A percentile compares a stretch with the other conserved stretches of the same genome.
phyloP scores from a whole-genome alignment of 2,888 invertebrate species.

The Aleiodes testaceus region DNA sequence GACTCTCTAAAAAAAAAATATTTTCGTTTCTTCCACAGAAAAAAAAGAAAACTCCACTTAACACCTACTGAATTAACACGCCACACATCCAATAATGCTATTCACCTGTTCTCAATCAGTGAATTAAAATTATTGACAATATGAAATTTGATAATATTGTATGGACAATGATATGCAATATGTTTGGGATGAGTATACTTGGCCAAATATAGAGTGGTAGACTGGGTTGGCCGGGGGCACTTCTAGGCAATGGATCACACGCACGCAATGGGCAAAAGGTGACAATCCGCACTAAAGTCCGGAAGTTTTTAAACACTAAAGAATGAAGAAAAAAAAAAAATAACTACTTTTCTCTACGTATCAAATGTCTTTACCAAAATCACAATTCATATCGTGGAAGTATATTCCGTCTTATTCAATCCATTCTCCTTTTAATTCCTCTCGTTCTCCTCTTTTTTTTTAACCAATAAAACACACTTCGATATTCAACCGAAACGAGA shows the following conservation, averaged over 20 bases:
- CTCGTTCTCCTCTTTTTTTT: slow-evolving; percentile 52
- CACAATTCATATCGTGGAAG: slow-evolving; percentile 63
- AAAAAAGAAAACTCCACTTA: not conserved
- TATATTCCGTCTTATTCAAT: slow-evolving; percentile 73
- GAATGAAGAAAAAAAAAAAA: not conserved
- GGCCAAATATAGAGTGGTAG: slow-evolving; percentile 72
- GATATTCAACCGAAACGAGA: no score
- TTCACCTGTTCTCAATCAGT: not conserved
- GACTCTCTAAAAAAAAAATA: slow-evolving; percentile 14
- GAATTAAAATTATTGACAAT: slow-evolving; percentile 41
- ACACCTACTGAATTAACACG: not conserved
- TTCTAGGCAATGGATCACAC: slow-evolving; percentile 57
- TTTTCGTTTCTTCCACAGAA: not conserved
- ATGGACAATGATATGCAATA: slow-evolving; percentile 68
- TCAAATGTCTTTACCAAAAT: slow-evolving; percentile 64
- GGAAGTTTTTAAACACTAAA: slow-evolving; percentile 59
- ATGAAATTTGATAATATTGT: slow-evolving; percentile 59
- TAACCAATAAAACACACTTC: not conserved
- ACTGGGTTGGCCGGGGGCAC: slow-evolving; percentile 62
- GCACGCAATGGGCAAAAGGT: slow-evolving; percentile 58
- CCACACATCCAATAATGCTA: not conserved
- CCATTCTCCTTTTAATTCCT: slow-evolving; percentile 66
- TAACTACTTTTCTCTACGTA: slow-evolving; percentile 47
- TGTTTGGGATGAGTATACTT: slow-evolving; percentile 67
- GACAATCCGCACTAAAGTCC: slow-evolving; percentile 60